These are phyloP conservation scores for Ploceus nigricollis DNA, from an alignment of 2,113 vertebrate species.

Conservation along the genomic window DNA sequence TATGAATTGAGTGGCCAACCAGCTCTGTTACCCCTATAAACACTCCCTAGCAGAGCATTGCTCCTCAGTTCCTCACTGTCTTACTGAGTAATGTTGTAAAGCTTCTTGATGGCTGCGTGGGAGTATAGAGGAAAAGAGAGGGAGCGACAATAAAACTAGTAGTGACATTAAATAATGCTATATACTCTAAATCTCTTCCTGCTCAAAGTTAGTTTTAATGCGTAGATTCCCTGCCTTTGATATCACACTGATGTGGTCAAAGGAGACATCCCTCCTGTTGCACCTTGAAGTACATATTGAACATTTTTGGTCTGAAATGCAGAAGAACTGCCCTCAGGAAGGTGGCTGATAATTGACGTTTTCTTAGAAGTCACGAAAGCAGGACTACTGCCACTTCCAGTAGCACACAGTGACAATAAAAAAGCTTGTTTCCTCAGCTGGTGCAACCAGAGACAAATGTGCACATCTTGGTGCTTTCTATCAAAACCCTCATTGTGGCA, in stretches of 20 bases:
- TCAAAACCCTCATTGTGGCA: not conserved
- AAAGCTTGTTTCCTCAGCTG: not conserved
- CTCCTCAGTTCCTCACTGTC: not conserved
- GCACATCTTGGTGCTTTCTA: not conserved
- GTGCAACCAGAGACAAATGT: not conserved
- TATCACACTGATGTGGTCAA: not conserved
- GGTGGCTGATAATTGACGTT: not conserved
- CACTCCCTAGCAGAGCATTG: not conserved
- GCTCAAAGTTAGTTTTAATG: not conserved
- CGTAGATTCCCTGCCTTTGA: fast-evolving
- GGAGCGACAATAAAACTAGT: not conserved
- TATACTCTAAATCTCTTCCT: not conserved
- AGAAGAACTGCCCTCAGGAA: not conserved
- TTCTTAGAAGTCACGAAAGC: not conserved
- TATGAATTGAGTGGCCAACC: not conserved
- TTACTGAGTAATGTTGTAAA: not conserved
- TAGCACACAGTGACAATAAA: not conserved
- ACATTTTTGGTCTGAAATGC: not conserved
- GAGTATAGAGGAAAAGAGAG: not conserved
- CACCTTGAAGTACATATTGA: not conserved
- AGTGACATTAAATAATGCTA: not conserved
- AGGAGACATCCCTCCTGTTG: not conserved
- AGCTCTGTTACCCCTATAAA: not conserved
- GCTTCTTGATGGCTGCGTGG: not conserved
- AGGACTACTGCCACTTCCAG: not conserved